Conservation (phyloP, 35 echinoderm and acorn worm species). For the Stichopus chloronotus region DNA sequence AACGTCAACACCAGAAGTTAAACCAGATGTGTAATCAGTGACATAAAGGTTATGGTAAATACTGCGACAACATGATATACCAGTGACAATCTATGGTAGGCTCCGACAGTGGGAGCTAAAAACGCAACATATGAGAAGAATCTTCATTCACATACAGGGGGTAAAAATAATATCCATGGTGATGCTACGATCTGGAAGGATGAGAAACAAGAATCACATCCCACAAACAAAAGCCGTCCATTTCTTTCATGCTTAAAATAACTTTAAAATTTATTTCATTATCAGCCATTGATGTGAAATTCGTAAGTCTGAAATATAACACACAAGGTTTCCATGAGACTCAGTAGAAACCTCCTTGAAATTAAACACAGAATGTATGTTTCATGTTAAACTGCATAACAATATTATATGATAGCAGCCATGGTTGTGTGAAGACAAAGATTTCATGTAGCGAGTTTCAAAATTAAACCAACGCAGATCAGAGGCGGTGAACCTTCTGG, state of each 20-base stretch:
- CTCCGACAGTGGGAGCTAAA: too few relatives aligned
- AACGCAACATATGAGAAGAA: too few relatives aligned
- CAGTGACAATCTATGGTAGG: not conserved
- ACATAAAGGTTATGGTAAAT: not conserved
- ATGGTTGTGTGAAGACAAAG: not conserved
- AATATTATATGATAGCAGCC: slow-evolving; percentile 8
- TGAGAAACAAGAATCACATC: too few relatives aligned
- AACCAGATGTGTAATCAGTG: not conserved
- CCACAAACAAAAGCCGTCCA: too few relatives aligned
- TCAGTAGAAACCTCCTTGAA: not conserved
- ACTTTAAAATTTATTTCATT: too few relatives aligned
- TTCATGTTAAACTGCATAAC: slow-evolving; percentile 6
- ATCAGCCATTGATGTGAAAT: too few relatives aligned
- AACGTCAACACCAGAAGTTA: not conserved
- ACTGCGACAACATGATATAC: not conserved
- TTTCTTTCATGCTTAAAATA: too few relatives aligned
- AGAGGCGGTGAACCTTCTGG: slow-evolving; percentile 3
- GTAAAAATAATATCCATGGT: too few relatives aligned
- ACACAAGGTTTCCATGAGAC: too few relatives aligned
- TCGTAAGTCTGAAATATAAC: too few relatives aligned
- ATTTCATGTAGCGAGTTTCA: not conserved
- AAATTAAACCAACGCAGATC: slow-evolving; percentile 19
- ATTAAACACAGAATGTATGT: not conserved
- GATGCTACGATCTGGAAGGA: too few relatives aligned
- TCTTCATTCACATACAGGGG: too few relatives aligned